Percentiles rank a stretch among this genome's conserved stretches.
phyloP scores from a whole-genome alignment of 92 coral and sea anemone genomes.

The Desmophyllum pertusum region DNA sequence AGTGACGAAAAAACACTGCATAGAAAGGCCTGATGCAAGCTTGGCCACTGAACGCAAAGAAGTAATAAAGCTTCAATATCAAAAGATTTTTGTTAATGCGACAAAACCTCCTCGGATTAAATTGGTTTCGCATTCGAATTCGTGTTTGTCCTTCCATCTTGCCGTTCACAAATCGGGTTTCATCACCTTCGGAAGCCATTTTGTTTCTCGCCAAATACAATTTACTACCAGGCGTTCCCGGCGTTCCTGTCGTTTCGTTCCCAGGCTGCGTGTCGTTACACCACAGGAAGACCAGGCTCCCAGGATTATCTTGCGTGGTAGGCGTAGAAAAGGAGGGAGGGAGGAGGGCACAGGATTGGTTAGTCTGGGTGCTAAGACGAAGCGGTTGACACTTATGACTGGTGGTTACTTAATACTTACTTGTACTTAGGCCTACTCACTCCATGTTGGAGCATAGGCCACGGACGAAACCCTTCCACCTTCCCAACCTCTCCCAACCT shows the following conservation, averaged over 20 bases:
- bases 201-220: not conserved
- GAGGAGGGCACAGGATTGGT: no score
- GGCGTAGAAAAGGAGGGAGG: no score
- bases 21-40: conserved; percentile 63
- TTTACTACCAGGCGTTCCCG: not conserved
- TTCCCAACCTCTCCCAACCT: no score
- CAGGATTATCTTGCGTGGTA: no score
- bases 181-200: conserved; percentile 2
- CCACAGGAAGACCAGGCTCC: no score
- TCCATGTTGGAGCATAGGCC: no score
- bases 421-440: no score
- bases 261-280: no score
- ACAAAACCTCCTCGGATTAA: not conserved
- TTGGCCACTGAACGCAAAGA: conserved; percentile 64
- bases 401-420: no score
- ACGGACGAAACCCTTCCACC: no score
- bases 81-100: conserved; percentile 39
- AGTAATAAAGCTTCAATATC: conserved; percentile 73
- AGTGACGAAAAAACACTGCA: conserved; percentile 70
- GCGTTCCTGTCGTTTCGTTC: not conserved
- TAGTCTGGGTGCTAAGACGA: no score
- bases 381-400: no score
- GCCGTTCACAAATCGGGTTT: not conserved
- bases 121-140: not conserved
- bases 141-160: not conserved